These are phyloP conservation scores for Stichopus horrens DNA, from an alignment of 53 echinoderm and acorn worm species.

Conservation along the genomic window DNA sequence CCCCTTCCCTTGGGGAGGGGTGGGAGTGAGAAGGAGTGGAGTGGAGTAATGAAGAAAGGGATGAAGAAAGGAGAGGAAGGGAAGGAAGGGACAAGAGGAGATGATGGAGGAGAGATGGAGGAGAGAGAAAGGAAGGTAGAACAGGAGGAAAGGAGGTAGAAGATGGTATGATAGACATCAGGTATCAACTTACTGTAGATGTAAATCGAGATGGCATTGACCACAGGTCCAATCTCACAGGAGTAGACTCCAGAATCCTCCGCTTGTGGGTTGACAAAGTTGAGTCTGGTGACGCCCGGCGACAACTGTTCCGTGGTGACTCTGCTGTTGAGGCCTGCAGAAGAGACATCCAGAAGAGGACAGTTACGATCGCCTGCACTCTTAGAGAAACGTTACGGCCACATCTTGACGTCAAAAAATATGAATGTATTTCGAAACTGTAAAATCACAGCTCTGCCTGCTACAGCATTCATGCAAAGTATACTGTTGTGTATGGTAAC, in stretches of 20 bases:
- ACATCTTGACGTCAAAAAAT: too few relatives aligned
- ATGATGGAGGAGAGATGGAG: background rate
- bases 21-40: too few relatives aligned
- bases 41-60: too few relatives aligned
- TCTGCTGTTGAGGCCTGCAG: constrained; percentile 21
- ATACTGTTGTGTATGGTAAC: too few relatives aligned
- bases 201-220: constrained; percentile 66
- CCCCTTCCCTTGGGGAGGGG: too few relatives aligned
- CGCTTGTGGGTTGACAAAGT: constrained; percentile 60
- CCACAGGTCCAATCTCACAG: constrained; percentile 71
- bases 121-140: background rate
- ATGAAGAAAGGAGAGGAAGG: background rate
- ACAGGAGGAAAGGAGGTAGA: background rate
- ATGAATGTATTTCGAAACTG: too few relatives aligned
- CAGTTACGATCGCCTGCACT: too few relatives aligned
- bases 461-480: too few relatives aligned
- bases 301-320: constrained; percentile 61
- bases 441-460: too few relatives aligned
- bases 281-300: constrained; percentile 72
- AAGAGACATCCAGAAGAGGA: too few relatives aligned
- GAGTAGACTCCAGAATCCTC: constrained; percentile 84
- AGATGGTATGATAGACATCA: background rate
- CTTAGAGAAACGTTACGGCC: too few relatives aligned
- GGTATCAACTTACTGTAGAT: constrained; percentile 74
- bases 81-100: background rate